A percentile compares a stretch with the other conserved stretches of the same genome.
These are phyloP conservation scores for Phortica variegata DNA, from an alignment of 1,140 invertebrate species.

Conservation along the genomic window DNA sequence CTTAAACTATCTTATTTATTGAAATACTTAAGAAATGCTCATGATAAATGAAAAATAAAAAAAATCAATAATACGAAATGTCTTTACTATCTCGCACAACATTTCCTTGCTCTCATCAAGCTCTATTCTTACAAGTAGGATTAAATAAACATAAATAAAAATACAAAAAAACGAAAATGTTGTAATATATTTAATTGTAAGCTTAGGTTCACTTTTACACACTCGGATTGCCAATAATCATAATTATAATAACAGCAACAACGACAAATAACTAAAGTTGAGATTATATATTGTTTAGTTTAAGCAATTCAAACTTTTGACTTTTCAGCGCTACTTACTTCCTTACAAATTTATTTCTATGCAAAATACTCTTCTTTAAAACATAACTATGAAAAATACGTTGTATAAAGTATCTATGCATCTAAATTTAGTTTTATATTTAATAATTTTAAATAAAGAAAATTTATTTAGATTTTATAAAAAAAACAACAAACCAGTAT, in stretches of 20 bases:
- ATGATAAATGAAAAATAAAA: no score
- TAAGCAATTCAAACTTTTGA: neutral
- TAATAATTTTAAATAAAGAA: slow-evolving; percentile 49
- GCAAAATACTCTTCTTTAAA: no score
- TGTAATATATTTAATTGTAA: slow-evolving; percentile 41
- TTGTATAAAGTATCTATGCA: slow-evolving; percentile 43
- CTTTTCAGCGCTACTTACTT: neutral
- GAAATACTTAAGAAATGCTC: neutral
- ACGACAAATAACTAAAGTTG: slow-evolving; percentile 21
- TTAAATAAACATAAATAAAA: neutral
- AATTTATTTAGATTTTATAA: slow-evolving; percentile 33
- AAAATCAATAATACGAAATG: no score
- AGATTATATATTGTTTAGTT: slow-evolving; percentile 30
- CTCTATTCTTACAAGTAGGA: no score
- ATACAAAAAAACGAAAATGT: slow-evolving; percentile 4
- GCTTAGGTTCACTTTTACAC: slow-evolving; percentile 23
- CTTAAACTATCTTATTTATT: slow-evolving; percentile 23
- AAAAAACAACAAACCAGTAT: no score
- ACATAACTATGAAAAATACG: slow-evolving; percentile 22
- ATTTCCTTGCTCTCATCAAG: no score
- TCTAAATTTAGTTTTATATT: slow-evolving; percentile 49
- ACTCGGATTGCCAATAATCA: slow-evolving; percentile 23
- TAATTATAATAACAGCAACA: slow-evolving; percentile 1
- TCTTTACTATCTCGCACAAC: no score
- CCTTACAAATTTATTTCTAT: neutral